phyloP scores from a whole-genome alignment of 2,888 invertebrate species.

The Steinernema carpocapsae region DNA sequence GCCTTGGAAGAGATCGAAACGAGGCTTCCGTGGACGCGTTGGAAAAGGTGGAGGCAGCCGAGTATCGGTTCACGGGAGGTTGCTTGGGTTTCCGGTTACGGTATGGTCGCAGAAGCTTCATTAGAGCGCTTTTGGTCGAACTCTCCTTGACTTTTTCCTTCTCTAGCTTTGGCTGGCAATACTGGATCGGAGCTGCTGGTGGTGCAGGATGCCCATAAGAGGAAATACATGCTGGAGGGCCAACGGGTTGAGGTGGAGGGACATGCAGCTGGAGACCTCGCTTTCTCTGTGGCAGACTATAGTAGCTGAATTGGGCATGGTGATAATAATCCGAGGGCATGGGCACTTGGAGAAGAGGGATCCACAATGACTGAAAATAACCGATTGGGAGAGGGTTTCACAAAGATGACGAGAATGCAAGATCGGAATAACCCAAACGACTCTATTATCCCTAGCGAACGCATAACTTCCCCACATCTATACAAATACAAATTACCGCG shows the following conservation, averaged over 20 bases:
- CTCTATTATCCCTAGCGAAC: conserved; percentile 12
- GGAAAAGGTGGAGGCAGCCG: conserved; percentile 3
- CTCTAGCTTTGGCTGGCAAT: background rate
- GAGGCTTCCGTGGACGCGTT: conserved; percentile 7
- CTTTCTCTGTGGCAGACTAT: conserved; percentile 14
- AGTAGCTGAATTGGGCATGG: conserved; percentile 1
- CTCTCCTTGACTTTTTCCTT: conserved; percentile 1
- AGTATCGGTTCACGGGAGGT: conserved; percentile 6
- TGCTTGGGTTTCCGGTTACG: conserved; percentile 20
- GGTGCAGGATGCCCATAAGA: background rate
- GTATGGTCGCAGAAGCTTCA: conserved; percentile 11
- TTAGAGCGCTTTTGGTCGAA: background rate
- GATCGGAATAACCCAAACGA: conserved; percentile 2
- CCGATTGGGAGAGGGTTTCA: background rate
- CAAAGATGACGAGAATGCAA: background rate
- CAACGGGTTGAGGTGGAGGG: background rate
- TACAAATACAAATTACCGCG: conserved; percentile 35
- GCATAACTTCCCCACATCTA: conserved; percentile 20
- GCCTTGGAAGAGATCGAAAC: conserved; percentile 14
- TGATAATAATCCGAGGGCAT: conserved; percentile 19
- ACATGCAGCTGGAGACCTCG: background rate
- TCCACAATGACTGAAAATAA: conserved; percentile 22
- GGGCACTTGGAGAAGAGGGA: background rate
- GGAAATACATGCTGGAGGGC: background rate
- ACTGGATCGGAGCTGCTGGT: background rate